phyloP scores from a whole-genome alignment of 2,797 vertebrate genomes.

The Salmo trutta region DNA sequence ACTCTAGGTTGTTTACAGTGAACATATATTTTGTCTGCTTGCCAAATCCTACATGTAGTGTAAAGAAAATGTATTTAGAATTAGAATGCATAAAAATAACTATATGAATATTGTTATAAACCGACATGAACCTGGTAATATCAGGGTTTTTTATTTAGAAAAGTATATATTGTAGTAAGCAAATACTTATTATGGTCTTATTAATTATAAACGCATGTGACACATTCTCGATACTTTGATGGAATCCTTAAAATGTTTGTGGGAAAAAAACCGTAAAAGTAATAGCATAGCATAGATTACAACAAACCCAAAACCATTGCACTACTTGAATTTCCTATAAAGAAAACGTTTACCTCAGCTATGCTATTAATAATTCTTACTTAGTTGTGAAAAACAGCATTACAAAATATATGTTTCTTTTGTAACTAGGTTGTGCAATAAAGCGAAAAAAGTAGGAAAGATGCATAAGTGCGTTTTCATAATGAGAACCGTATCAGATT shows the following conservation, averaged over 20 bases:
- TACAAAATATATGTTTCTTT: neutral
- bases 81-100: neutral
- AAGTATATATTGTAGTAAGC: neutral
- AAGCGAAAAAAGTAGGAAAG: constrained; percentile 27
- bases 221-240: neutral
- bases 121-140: neutral
- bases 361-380: neutral
- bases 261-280: neutral
- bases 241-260: neutral
- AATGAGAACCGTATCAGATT: constrained; percentile 71
- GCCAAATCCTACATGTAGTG: neutral
- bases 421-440: neutral
- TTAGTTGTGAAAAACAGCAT: neutral
- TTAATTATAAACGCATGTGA: neutral
- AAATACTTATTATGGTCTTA: neutral
- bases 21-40: neutral
- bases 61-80: neutral
- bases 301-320: neutral
- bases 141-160: neutral
- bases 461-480: constrained; percentile 51
- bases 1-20: neutral
- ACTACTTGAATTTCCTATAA: neutral
- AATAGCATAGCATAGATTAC: neutral
- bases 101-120: too few relatives aligned
- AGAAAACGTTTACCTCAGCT: neutral